Base-by-base conservation (phyloP, 1,140 invertebrate species). In the Drosophila nannoptera region DNA sequence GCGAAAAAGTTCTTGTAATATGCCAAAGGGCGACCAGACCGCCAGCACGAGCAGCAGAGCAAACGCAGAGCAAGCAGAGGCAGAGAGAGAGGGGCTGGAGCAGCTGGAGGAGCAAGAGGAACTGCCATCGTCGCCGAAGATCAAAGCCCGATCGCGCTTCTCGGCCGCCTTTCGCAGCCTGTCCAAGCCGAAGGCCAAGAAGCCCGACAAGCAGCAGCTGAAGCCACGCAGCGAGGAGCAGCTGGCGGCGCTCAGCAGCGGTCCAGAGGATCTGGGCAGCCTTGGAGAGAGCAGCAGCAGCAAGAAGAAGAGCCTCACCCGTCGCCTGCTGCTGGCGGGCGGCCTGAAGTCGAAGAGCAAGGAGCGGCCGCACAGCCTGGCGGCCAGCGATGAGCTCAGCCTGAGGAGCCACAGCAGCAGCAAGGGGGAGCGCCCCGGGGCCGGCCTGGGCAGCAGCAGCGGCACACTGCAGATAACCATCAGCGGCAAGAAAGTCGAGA, bases 151-250 rank as follows among this genome's bases (percentile, higher is more conserved):
- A 53, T 89, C 88, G 29, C 75, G 88, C 35, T 89, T 89, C 53
- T 82, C 88, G 5, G 62, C 87, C n/a, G 88, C 88, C 40, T 67
- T 89, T 38, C 77, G 86, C 33, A 89, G 87, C 50, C 69, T 89
- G 16, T 87, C 87, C 43, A 80, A 75, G 53, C 53, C 73, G 0
- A 86, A 76, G 12, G 11, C 59, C 45, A 88, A 88, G 11, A 87
- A 75, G 55, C 65, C 55, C 5, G 67, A 60, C 53, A 60, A 65
- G 72, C 49, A 35, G 35, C 31, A 65, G n/a, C 69, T 56, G 1
- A 61, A 54, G 29, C 49, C 33, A 16, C 60, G 61, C 54, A 68
- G 32, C 12, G 58, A 65, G n/a, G 50, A 66, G 36, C 67, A 68
- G 38, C 48, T 53, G 29, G 46, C 36, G 11, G 40, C 40, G n/a